phyloP scores from a whole-genome alignment of 2,113 vertebrate species.

The Ptilorrhoa leucosticta region DNA sequence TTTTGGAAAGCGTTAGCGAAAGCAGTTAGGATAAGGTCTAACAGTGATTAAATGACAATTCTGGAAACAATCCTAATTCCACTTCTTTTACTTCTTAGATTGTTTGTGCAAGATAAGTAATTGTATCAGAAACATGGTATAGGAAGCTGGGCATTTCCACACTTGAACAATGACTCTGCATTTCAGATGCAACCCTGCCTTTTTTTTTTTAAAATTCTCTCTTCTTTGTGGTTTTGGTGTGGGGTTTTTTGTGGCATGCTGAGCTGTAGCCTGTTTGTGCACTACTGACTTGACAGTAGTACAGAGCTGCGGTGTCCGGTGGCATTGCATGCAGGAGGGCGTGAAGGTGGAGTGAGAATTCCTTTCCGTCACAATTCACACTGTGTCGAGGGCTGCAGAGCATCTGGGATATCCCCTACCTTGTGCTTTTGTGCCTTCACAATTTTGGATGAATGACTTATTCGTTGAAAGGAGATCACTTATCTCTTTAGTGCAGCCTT shows the following conservation, averaged over 20 bases:
- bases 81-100: background rate
- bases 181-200: background rate
- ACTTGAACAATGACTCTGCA: background rate
- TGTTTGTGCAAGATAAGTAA: background rate
- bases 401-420: background rate
- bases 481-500: background rate
- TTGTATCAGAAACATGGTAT: background rate
- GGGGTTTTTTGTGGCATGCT: background rate
- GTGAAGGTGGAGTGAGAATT: background rate
- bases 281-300: background rate
- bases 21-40: background rate
- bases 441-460: background rate
- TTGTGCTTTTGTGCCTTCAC: background rate
- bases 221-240: background rate
- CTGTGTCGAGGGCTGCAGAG: background rate
- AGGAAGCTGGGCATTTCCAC: background rate
- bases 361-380: background rate
- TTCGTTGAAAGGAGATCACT: background rate
- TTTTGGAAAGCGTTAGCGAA: background rate
- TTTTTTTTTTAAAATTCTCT: background rate
- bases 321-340: background rate
- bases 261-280: background rate
- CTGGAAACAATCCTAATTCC: background rate
- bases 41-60: background rate
- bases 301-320: fast-evolving